A percentile compares a stretch with the other conserved stretches of the same genome.
Evolutionary conservation across 1,140 invertebrate species (phyloP).

Genomic region (Zaprionus africanus): DNA sequence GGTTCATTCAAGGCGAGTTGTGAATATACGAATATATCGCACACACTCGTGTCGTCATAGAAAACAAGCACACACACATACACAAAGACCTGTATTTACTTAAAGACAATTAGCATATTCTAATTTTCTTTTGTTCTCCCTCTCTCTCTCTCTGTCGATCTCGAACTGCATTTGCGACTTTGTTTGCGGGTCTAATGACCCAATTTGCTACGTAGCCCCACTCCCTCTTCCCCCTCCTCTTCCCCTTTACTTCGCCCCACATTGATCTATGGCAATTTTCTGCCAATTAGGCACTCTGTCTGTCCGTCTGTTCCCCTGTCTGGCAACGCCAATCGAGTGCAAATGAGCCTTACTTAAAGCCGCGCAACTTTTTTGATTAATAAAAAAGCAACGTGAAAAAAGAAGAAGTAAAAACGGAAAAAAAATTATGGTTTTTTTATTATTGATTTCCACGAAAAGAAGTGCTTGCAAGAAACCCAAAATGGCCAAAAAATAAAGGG

Average conservation of each 20-base stretch:
- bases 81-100: constrained; percentile 1
- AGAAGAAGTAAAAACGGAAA: background rate
- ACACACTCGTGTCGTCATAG: constrained; percentile 53
- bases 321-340: constrained; percentile 59
- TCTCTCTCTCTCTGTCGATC: background rate
- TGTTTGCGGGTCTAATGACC: constrained; percentile 64
- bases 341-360: constrained; percentile 64
- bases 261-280: constrained; percentile 19
- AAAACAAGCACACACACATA: constrained; percentile 32
- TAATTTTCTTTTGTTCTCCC: constrained; percentile 54
- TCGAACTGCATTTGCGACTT: constrained; percentile 28
- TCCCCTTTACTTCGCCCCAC: no score
- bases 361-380: constrained; percentile 42
- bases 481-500: constrained; percentile 13
- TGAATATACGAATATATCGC: constrained; percentile 15
- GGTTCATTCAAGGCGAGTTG: constrained; percentile 64
- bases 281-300: constrained; percentile 45
- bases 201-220: constrained; percentile 41
- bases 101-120: constrained; percentile 75
- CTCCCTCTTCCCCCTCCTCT: background rate
- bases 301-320: background rate
- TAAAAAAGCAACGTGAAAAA: constrained; percentile 23
- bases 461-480: background rate
- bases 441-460: constrained; percentile 76
- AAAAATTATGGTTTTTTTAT: constrained; percentile 22